Base-by-base conservation (phyloP, 2,797 vertebrate genomes). In the Lepidocolaptes lacrymiger region DNA sequence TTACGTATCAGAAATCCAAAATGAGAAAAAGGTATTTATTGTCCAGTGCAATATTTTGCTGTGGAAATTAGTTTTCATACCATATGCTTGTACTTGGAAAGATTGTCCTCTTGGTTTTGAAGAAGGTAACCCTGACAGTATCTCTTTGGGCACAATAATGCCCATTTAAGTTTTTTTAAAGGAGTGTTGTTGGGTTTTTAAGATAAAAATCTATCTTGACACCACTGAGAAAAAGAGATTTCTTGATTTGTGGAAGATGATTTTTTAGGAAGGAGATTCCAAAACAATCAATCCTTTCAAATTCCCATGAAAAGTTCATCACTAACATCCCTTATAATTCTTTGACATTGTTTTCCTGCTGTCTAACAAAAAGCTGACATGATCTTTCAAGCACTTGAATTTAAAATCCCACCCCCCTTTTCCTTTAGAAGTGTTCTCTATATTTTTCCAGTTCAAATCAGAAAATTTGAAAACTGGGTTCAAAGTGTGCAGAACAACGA, bases 401-500 rank as follows among this genome's bases (percentile, higher is more conserved):
- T 81, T 73, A 80, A 93, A 89, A 92, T 69, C 91, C 92, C 94
- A 86, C 91, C 77, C 75, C 69, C 85, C 84, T 72, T 82, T 63
- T 71, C 68, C 73, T 72, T 83, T 95, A 83, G 86, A 85, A 83
- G 49, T 94, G 46, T 80, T 82, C 86, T 58, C 56, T 84, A 7
- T 41, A 62, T 81, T 94, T 95, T 95, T 72, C 78, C 91, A 96
- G 61, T 56, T 85, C 84, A 95, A 97, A 97, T 93, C 46, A 95
- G 76, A 76, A 76, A 92, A 97, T 97, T 91, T 97, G 95, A 97
- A 97, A 97, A 85, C 44, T 96, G 86, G 71, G 73, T 96, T 97
- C 80, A 91, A 91, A 97, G 95, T 93, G 95, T 97, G 97, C 96
- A 97, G 94, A 95, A 96, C 96, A 95, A 97, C 74, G 94, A 96